Evolutionary conservation across 2,888 invertebrate species (phyloP).

Genomic region (Leucophora obtusa): DNA sequence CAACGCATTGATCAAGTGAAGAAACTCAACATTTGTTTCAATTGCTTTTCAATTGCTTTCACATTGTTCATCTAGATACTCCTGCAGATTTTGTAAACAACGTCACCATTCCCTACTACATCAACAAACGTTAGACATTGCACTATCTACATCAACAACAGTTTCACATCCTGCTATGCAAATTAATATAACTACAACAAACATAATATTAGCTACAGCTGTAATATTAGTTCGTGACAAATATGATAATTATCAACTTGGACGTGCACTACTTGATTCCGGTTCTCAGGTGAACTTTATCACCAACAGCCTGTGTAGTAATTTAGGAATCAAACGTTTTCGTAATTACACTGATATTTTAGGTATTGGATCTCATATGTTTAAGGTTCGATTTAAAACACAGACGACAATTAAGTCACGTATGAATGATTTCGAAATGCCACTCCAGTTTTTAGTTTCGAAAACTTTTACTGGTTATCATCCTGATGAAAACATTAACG

Average conservation of each 20-base stretch:
- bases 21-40: constrained; percentile 20
- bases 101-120: constrained; percentile 39
- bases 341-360: constrained; percentile 21
- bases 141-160: background rate
- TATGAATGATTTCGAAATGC: constrained; percentile 24
- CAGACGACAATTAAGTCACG: constrained; percentile 41
- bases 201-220: constrained; percentile 45
- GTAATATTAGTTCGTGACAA: constrained; percentile 31
- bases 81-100: constrained; percentile 35
- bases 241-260: constrained; percentile 13
- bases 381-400: constrained; percentile 29
- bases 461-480: constrained; percentile 36
- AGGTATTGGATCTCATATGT: constrained; percentile 16
- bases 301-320: constrained; percentile 15
- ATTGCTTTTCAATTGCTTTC: constrained; percentile 32
- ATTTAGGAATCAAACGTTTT: background rate
- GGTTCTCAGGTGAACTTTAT: constrained; percentile 53
- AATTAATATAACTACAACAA: background rate
- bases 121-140: background rate
- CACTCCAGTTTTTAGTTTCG: constrained; percentile 30
- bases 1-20: constrained; percentile 22
- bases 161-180: constrained; percentile 2
- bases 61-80: constrained; percentile 28
- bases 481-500: constrained; percentile 29
- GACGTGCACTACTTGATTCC: constrained; percentile 37